A percentile compares a stretch with the other conserved stretches of the same genome.
phyloP scores from a whole-genome alignment of 2,888 invertebrate species.

The Acholoe squamosa region DNA sequence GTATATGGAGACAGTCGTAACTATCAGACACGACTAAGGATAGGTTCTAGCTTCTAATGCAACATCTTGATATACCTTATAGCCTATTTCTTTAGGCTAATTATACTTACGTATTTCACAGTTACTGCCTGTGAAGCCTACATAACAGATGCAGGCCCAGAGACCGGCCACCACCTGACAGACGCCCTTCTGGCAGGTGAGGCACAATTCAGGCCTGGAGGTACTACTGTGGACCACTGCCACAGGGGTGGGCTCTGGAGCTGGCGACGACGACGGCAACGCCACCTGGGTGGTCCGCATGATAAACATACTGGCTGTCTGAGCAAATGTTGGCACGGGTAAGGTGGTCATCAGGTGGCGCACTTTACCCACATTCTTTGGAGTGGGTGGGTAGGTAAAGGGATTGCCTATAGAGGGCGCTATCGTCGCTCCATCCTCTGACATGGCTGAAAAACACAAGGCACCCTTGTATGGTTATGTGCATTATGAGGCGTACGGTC shows the following conservation, averaged over 20 bases:
- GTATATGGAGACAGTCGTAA: no score
- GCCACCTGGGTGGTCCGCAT: neutral
- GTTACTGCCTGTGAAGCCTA: conserved; percentile 33
- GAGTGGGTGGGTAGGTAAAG: neutral
- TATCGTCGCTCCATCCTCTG: conserved; percentile 45
- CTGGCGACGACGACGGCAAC: neutral
- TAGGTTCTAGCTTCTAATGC: no score
- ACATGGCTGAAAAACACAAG: conserved; percentile 30
- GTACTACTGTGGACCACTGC: neutral
- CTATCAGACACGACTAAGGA: no score
- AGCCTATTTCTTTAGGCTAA: no score
- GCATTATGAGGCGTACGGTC: no score
- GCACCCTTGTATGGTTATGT: neutral
- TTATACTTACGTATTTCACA: conserved; percentile 39
- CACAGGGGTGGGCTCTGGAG: neutral
- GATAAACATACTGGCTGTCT: conserved; percentile 7
- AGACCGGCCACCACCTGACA: conserved; percentile 53
- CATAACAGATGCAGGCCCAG: conserved; percentile 44
- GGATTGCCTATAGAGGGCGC: conserved; percentile 52
- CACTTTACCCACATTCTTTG: neutral
- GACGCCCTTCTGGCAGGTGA: conserved; percentile 37
- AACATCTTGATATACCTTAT: no score
- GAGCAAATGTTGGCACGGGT: neutral
- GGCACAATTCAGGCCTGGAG: conserved; percentile 1
- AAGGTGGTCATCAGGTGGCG: neutral